Evolutionary conservation across 2,797 vertebrate genomes (phyloP).

Genomic region (Sus cebifrons): DNA sequence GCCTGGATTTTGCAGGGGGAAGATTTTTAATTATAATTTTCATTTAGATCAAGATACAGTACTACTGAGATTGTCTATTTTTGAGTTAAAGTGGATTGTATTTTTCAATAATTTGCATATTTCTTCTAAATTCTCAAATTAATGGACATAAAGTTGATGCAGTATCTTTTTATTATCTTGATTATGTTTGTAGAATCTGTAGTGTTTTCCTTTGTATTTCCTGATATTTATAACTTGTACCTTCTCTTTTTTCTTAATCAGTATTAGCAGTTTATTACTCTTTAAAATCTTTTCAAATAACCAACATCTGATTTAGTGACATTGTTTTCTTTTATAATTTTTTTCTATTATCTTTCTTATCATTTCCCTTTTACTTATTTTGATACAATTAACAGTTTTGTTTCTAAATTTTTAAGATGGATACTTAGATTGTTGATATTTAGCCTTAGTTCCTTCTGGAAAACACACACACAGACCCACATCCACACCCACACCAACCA

Average conservation of each 20-base stretch:
- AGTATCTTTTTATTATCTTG: background rate
- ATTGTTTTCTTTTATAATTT: background rate
- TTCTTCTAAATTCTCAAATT: background rate
- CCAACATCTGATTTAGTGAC: background rate
- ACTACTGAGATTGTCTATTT: background rate
- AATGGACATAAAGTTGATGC: background rate
- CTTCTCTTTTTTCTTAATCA: background rate
- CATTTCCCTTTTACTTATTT: background rate
- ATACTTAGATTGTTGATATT: background rate
- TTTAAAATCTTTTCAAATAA: background rate
- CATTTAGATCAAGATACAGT: background rate
- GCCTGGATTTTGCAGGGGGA: background rate
- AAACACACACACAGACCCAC: background rate
- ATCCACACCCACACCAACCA: background rate
- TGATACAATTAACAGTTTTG: background rate
- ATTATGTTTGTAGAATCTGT: background rate
- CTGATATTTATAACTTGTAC: background rate
- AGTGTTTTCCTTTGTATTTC: slow-evolving; percentile 13
- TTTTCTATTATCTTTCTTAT: background rate
- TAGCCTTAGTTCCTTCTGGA: background rate
- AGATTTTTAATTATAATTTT: background rate
- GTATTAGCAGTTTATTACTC: background rate
- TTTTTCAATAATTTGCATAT: background rate
- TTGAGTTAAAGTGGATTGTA: background rate
- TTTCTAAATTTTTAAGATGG: background rate